Evolutionary conservation across 2,888 invertebrate genomes (phyloP).

Genomic region (Epistrophe eligans): DNA sequence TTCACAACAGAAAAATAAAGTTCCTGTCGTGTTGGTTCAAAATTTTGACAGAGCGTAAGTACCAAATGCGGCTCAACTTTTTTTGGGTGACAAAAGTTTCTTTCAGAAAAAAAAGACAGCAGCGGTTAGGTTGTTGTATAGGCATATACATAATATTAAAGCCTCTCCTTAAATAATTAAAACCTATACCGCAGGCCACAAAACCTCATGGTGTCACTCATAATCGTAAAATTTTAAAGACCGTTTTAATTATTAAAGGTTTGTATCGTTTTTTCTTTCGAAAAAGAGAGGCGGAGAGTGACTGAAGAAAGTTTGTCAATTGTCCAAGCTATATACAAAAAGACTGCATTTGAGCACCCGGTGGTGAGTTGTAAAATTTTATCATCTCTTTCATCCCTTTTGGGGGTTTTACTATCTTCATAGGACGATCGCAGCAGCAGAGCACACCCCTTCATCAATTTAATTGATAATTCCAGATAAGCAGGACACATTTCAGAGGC

Average conservation of each 20-base stretch:
- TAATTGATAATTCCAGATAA: slow-evolving; percentile 64
- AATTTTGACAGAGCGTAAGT: slow-evolving; percentile 53
- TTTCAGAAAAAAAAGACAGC: not conserved
- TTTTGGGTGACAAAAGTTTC: slow-evolving; percentile 49
- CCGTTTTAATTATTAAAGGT: slow-evolving; percentile 72
- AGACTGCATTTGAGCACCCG: slow-evolving; percentile 54
- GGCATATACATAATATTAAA: slow-evolving; percentile 11
- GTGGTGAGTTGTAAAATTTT: slow-evolving; percentile 70
- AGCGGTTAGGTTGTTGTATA: not conserved
- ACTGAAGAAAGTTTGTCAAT: slow-evolving; percentile 43
- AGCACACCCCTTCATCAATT: slow-evolving; percentile 32
- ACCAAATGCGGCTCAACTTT: slow-evolving; percentile 32
- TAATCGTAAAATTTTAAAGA: slow-evolving; percentile 73
- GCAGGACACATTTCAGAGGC: slow-evolving; percentile 56
- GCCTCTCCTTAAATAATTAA: slow-evolving; percentile 63
- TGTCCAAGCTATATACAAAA: slow-evolving; percentile 51
- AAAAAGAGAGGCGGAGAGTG: not conserved
- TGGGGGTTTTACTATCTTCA: slow-evolving; percentile 22
- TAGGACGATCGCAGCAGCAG: not conserved
- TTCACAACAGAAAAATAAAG: not conserved
- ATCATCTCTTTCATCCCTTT: slow-evolving; percentile 47
- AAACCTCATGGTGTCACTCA: slow-evolving; percentile 61
- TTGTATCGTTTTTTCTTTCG: slow-evolving; percentile 17
- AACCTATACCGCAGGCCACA: slow-evolving; percentile 63
- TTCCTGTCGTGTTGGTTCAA: not conserved